phyloP scores from a whole-genome alignment of 2,113 vertebrate species.

The Lophotis ruficrista region DNA sequence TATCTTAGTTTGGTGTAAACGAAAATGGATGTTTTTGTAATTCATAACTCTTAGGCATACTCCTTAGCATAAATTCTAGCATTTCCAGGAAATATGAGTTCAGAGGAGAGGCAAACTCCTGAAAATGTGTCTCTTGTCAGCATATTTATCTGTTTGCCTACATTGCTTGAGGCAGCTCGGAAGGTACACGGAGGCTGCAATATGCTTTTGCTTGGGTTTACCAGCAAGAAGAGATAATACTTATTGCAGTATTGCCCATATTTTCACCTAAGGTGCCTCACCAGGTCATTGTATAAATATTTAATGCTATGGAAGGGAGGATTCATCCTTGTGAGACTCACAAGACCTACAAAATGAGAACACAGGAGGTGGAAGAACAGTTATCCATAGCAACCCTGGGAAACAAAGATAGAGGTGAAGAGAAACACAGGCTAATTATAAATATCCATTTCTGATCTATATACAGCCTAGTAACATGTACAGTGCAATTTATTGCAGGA shows the following conservation, averaged over 20 bases:
- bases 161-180: neutral
- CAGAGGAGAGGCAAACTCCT: neutral
- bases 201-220: neutral
- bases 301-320: neutral
- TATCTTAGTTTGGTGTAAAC: neutral
- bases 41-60: neutral
- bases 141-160: neutral
- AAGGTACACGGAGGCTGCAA: neutral
- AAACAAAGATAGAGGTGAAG: slow-evolving; percentile 59
- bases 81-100: neutral
- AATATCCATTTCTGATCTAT: slow-evolving; percentile 41
- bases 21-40: neutral
- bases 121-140: neutral
- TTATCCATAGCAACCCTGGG: slow-evolving; percentile 48
- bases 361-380: neutral
- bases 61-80: neutral
- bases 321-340: neutral
- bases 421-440: slow-evolving; percentile 45
- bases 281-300: neutral
- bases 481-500: slow-evolving; percentile 32
- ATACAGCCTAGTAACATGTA: slow-evolving; percentile 29
- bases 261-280: neutral
- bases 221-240: neutral
- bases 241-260: neutral
- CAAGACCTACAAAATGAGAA: slow-evolving; percentile 24